These are phyloP conservation scores for Paratrypauchen microcephalus DNA, from an alignment of 2,797 vertebrate genomes.

Conservation along the genomic window DNA sequence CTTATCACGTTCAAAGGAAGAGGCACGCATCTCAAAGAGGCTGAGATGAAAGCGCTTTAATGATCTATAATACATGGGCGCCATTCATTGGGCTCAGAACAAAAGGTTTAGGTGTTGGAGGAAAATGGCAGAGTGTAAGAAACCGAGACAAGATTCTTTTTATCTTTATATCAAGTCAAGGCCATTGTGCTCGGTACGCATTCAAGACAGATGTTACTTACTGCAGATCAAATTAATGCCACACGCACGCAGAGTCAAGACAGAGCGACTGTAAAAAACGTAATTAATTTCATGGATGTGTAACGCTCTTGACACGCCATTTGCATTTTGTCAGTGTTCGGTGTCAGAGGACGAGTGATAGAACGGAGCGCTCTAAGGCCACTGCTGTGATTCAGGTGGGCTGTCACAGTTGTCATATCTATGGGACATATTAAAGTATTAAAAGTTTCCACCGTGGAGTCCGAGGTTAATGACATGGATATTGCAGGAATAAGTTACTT, in stretches of 20 bases:
- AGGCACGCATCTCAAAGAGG: slow-evolving; percentile 50
- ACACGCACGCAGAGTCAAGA: slow-evolving; percentile 40
- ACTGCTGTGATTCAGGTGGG: slow-evolving; percentile 52
- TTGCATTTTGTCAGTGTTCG: slow-evolving; percentile 24
- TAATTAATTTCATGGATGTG: slow-evolving; percentile 45
- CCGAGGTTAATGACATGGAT: slow-evolving; percentile 12
- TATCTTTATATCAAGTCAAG: slow-evolving; percentile 3
- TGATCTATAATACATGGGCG: slow-evolving; percentile 65
- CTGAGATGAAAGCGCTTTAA: slow-evolving; percentile 62
- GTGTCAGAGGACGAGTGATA: slow-evolving; percentile 29
- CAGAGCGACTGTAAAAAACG: slow-evolving; percentile 31
- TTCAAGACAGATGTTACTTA: slow-evolving; percentile 29
- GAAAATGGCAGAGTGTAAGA: slow-evolving; percentile 13
- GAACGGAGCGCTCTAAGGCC: slow-evolving; percentile 31
- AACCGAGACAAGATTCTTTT: slow-evolving; percentile 29
- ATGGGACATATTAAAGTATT: neutral
- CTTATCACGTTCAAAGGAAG: slow-evolving; percentile 59
- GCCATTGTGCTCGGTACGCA: slow-evolving; percentile 41
- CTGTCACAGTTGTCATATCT: slow-evolving; percentile 32
- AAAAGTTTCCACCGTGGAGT: neutral
- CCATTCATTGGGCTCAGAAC: slow-evolving; percentile 43
- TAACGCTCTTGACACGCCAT: slow-evolving; percentile 38
- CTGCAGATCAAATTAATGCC: slow-evolving; percentile 51
- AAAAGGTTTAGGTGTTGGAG: slow-evolving; percentile 34
- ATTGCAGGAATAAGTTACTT: slow-evolving; percentile 10